phyloP scores from a whole-genome alignment of 1,140 invertebrate species.

The Wasmannia auropunctata region DNA sequence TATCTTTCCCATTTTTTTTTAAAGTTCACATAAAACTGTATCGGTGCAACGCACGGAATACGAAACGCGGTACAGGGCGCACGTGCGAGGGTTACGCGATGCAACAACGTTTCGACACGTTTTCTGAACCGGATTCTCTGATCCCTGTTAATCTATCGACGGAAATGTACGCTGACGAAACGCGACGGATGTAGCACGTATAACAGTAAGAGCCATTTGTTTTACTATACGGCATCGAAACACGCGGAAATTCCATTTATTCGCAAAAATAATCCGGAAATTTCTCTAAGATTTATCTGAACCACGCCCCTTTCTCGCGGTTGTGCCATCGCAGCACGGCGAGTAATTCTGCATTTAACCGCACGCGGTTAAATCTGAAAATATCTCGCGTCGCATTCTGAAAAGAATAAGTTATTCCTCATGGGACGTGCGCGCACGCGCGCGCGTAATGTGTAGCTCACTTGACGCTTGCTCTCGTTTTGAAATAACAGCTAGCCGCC shows the following conservation, averaged over 20 bases:
- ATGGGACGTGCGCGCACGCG: not conserved
- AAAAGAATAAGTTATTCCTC: conserved; percentile 18
- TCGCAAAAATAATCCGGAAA: conserved; percentile 25
- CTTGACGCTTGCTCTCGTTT: not conserved
- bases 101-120: not conserved
- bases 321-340: not conserved
- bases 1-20: conserved; percentile 2
- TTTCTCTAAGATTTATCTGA: not conserved
- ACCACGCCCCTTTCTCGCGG: not conserved
- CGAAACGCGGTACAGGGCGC: not conserved
- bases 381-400: not conserved
- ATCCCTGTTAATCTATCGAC: conserved; percentile 36
- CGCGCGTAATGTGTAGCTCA: not conserved
- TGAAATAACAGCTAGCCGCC: not conserved
- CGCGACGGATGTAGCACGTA: not conserved
- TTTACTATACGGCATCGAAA: not conserved
- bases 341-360: conserved; percentile 44
- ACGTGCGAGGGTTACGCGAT: not conserved
- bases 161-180: conserved; percentile 11
- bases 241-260: conserved; percentile 29
- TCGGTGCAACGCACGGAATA: not conserved
- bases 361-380: conserved; percentile 14
- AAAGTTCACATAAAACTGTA: not conserved
- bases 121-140: not conserved
- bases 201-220: not conserved